phyloP scores from a whole-genome alignment of 2,888 invertebrate genomes.

The Masnerella sp. region DNA sequence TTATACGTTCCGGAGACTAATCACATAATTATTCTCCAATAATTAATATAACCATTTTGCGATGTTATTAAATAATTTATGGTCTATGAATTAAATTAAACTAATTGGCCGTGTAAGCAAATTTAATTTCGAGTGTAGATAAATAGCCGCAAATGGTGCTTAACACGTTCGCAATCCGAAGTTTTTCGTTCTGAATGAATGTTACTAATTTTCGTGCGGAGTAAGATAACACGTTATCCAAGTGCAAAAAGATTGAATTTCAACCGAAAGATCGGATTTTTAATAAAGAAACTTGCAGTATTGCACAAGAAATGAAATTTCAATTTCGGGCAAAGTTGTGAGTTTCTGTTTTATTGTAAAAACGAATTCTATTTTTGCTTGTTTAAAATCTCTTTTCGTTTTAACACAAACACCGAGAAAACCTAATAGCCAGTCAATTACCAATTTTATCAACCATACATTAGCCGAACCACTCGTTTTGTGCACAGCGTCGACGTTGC shows the following conservation, averaged over 20 bases:
- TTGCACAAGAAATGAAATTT: too few species aligned
- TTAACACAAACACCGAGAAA: conserved; percentile 22
- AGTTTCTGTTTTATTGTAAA: conserved; percentile 20
- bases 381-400: too few species aligned
- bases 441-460: conserved; percentile 32
- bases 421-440: conserved; percentile 34
- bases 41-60: conserved; percentile 44
- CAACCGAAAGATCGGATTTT: too few species aligned
- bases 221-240: background rate
- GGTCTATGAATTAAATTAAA: conserved; percentile 34
- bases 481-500: conserved; percentile 10
- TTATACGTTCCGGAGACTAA: conserved; percentile 36
- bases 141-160: conserved; percentile 10
- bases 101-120: conserved; percentile 41
- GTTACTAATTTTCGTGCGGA: background rate
- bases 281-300: too few species aligned
- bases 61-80: conserved; percentile 40
- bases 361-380: background rate
- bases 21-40: conserved; percentile 39
- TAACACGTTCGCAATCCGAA: conserved; percentile 6
- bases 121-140: conserved; percentile 28
- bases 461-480: conserved; percentile 18
- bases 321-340: too few species aligned
- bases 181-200: conserved; percentile 6
- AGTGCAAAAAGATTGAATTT: too few species aligned